Base-by-base conservation (phyloP, 1,140 invertebrate genomes). In the Theocolax elegans region DNA sequence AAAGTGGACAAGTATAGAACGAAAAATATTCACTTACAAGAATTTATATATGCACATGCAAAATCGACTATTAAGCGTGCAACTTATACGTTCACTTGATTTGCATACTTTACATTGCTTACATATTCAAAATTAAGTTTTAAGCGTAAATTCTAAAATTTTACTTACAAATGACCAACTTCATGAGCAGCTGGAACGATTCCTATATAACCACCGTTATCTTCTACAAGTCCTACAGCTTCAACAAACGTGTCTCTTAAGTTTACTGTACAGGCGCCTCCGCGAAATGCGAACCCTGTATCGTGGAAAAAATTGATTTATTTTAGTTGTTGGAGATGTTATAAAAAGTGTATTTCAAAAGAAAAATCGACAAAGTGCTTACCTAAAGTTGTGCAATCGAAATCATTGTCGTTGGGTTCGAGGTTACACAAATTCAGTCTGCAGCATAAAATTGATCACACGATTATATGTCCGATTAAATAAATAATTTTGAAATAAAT, bases 101-200 rank as follows among this genome's bases (percentile, higher is more conserved):
- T n/a, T n/a, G n/a, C n/a, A n/a, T n/a, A n/a, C n/a, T n/a, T n/a
- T n/a, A n/a, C n/a, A n/a, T n/a, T n/a, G n/a, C n/a, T n/a, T n/a
- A n/a, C n/a, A n/a, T n/a, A n/a, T n/a, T n/a, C n/a, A n/a, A n/a
- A n/a, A n/a, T n/a, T n/a, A n/a, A n/a, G n/a, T n/a, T n/a, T n/a
- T n/a, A n/a, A 7, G 10, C 15, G 13, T 44, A 44, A 13, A 44
- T 44, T n/a, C n/a, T n/a, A 44, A n/a, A 53, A 31, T 51, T 58
- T 21, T 8, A 77, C 79, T 76, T 74, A 83, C 83, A 84, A 72
- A 60, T 84, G 83, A 7, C 79, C 83, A 23, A 84, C 25, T 76
- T 83, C 83, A 51, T 85, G 83, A 69, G 80, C 75, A 12, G 78
- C 75, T 13, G 78, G 76, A 62, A 85, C 73, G 31, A 85, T 79